Evolutionary conservation across 2,888 invertebrate genomes (phyloP).

Genomic region (Eugnorisma glareosa): DNA sequence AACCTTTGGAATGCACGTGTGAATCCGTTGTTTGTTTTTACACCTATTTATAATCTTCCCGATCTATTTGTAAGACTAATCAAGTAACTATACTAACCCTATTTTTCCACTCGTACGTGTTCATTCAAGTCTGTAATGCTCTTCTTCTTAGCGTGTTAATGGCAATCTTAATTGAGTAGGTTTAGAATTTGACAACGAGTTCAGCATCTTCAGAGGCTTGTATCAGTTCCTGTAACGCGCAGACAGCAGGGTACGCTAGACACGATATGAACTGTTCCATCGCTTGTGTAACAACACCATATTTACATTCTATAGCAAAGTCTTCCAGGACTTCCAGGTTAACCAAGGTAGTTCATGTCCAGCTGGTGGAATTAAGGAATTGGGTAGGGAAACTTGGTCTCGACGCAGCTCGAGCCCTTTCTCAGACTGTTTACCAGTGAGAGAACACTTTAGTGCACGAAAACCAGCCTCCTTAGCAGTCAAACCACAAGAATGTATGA

Average conservation of each 20-base stretch:
- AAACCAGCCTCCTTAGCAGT: conserved; percentile 24
- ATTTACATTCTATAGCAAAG: neutral
- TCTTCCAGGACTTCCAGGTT: neutral
- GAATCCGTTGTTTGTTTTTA: conserved; percentile 41
- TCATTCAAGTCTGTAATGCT: conserved; percentile 13
- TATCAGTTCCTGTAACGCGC: neutral
- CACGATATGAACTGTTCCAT: neutral
- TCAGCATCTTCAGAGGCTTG: neutral
- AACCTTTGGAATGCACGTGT: conserved; percentile 37
- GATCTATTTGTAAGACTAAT: conserved; percentile 25
- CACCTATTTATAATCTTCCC: conserved; percentile 25
- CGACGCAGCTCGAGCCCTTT: neutral
- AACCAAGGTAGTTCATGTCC: neutral
- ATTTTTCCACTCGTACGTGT: conserved; percentile 8
- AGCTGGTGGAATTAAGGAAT: neutral
- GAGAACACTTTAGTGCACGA: conserved; percentile 15
- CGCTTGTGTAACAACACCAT: neutral
- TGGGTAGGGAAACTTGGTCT: neutral
- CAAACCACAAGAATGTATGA: conserved; percentile 51
- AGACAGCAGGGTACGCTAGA: neutral
- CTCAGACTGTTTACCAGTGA: neutral
- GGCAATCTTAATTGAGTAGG: neutral
- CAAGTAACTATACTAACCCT: conserved; percentile 1
- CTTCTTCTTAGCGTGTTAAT: neutral
- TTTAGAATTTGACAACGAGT: neutral